A percentile compares a stretch with the other conserved stretches of the same genome.
phyloP scores from a whole-genome alignment of 2,888 invertebrate species.

The Lasioglossum vierecki region DNA sequence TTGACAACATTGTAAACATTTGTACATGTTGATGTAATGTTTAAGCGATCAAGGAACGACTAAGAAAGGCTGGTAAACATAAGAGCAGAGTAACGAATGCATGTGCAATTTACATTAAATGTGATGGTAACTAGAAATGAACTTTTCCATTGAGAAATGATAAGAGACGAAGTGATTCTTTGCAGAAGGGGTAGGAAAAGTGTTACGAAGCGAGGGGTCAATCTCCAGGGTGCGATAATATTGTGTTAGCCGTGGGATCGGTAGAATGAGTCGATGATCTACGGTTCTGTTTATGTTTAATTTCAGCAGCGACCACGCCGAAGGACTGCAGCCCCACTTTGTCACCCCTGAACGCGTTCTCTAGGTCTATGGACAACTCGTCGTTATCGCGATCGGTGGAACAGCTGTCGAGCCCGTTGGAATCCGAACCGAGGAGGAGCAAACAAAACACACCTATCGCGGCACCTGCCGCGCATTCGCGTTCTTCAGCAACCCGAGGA shows the following conservation, averaged over 20 bases:
- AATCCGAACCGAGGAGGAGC: slow-evolving; percentile 86
- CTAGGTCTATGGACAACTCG: slow-evolving; percentile 89
- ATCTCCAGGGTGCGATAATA: background rate
- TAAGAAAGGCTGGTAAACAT: background rate
- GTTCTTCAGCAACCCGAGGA: slow-evolving; percentile 86
- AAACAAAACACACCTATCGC: slow-evolving; percentile 83
- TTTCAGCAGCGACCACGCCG: slow-evolving; percentile 89
- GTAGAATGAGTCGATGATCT: background rate
- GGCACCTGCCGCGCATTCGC: slow-evolving; percentile 80
- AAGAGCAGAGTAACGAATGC: background rate
- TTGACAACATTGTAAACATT: background rate
- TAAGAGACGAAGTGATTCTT: background rate
- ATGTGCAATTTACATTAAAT: background rate
- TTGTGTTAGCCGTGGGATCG: background rate
- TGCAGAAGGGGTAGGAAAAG: background rate
- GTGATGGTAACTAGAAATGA: background rate
- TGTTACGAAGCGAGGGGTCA: background rate
- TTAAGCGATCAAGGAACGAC: background rate
- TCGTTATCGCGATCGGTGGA: slow-evolving; percentile 87
- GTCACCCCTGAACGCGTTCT: slow-evolving; percentile 92
- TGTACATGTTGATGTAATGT: background rate
- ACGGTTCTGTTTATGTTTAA: slow-evolving; percentile 14
- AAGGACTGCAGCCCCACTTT: slow-evolving; percentile 94
- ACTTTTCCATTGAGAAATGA: background rate
- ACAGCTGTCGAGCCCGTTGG: slow-evolving; percentile 92